Conservation (phyloP, 2,888 invertebrate species). For the Sisyra nigra region DNA sequence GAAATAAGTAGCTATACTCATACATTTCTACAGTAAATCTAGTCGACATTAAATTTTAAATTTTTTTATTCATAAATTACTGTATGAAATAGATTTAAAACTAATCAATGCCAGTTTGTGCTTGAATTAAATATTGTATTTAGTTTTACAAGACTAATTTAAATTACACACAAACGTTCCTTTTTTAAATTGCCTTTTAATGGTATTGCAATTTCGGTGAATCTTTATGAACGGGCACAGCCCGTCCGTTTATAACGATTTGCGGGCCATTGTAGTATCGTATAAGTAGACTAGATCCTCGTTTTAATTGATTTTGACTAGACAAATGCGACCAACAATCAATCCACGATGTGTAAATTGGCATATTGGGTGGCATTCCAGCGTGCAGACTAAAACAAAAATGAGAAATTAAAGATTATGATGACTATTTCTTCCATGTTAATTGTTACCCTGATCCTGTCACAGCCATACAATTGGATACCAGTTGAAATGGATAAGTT, state of each 20-base stretch:
- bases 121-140: too few relatives aligned
- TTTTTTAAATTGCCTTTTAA: too few relatives aligned
- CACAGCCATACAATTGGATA: slow-evolving; percentile 82
- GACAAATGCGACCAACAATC: slow-evolving; percentile 71
- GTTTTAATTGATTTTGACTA: slow-evolving; percentile 58
- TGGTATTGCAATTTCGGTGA: too few relatives aligned
- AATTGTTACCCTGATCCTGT: slow-evolving; percentile 49
- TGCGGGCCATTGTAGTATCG: slow-evolving; percentile 48
- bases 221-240: slow-evolving; percentile 15
- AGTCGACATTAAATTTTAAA: too few relatives aligned
- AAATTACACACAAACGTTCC: too few relatives aligned
- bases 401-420: slow-evolving; percentile 4
- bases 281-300: slow-evolving; percentile 71
- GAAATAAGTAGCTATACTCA: too few relatives aligned
- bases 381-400: slow-evolving; percentile 55
- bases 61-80: too few relatives aligned
- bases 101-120: too few relatives aligned
- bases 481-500: slow-evolving; percentile 86
- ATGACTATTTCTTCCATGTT: background rate
- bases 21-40: too few relatives aligned
- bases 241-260: slow-evolving; percentile 21
- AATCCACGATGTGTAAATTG: slow-evolving; percentile 63
- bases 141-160: too few relatives aligned
- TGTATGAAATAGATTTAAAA: too few relatives aligned
- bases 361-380: slow-evolving; percentile 73